Base-by-base conservation (phyloP, 2,797 vertebrate species). In the Manis crassicaudata region DNA sequence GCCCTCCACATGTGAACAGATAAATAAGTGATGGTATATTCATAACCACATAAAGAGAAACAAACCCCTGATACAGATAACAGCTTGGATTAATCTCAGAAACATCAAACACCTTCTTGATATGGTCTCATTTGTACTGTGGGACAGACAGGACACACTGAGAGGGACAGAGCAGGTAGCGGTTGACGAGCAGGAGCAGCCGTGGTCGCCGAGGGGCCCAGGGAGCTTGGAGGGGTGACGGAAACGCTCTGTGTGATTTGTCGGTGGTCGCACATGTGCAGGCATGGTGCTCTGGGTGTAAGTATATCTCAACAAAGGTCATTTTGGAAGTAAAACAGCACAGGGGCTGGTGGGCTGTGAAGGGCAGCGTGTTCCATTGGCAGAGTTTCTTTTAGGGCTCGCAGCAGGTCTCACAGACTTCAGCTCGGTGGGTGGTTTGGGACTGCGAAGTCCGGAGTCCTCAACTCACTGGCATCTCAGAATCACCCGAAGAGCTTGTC, bases 261-360 rank as follows among this genome's bases (percentile, higher is more conserved):
- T 3, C 27, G 27, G 27, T 75, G 65, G 27, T 37, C 25, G 1
- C 5, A 4, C 16, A 14, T 25, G 25, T 3, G 43, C 7, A 12
- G 10, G 52, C 52, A 27, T 32, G 11, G 32, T 29, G 77, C 18
- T 3, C 62, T 25, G 0, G 11, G 1, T 52, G 14, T 43, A 20
- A 23, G 29, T 23, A 1, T 1, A 4, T 12, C n/a, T 52, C 84
- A 5, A 0, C 52, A 4, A 65, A 52, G 56, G 35, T 32, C 11
- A 11, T 8, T 56, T 60, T 6, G 50, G 68, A 79, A 58, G 20
- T 29, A 62, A 14, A 9, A 17, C 5, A 35, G 40, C 29, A 1
- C 17, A 3, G 5, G 37, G 2, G 17, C 46, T 46, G 17, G 32
- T 21, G 4, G 4, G 13, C 1, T 0, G 40, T 35, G 60, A 7